Base-by-base conservation (phyloP, 2,113 vertebrate genomes). In the Solenodon paradoxus region DNA sequence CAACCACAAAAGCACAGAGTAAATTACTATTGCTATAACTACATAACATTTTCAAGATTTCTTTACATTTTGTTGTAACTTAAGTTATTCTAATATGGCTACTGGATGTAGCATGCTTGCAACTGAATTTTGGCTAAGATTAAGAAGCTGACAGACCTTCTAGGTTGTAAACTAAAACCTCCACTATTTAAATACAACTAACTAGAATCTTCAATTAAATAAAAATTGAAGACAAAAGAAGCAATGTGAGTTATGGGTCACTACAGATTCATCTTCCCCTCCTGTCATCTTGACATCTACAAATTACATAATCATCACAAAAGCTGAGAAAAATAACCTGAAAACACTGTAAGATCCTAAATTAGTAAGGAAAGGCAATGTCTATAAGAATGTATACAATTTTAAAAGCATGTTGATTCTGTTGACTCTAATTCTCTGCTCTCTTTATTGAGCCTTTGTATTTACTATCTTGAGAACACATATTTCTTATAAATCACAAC, bases 1-100 rank as follows among this genome's bases (percentile, higher is more conserved):
- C 61, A 96, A 92, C 66, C 51, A 85, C 64, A 81, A 94, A 85
- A 20, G n/a, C 49, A 93, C 19, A 88, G 11, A 69, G 40, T 78
- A 77, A 90, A 61, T 90, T 49, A 47, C 42, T 69, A 80, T 11
- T 82, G 16, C 40, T 42, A 40, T 75, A 88, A 78, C 42, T 71
- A 83, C 77, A 53, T 45, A 92, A 66, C 12, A 9, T 61, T 40
- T 68, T 38, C 13, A 77, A 92, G 4, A 32, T 85, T 68, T 92
- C 42, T 87, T 42, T 91, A 55, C 35, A 84, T 59, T 66, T 9
- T 64, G 38, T 24, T 87, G 15, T 47, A 72, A 82, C 64, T 92
- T 55, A 82, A 80, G 38, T 53, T 90, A 16, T 55, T 77, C 61
- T 42, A 72, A 83, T 22, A 32, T 9, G n/a, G 30, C 9, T 59